Base-by-base conservation (phyloP, 2,888 invertebrate species). In the Stenotaenia linearis region DNA sequence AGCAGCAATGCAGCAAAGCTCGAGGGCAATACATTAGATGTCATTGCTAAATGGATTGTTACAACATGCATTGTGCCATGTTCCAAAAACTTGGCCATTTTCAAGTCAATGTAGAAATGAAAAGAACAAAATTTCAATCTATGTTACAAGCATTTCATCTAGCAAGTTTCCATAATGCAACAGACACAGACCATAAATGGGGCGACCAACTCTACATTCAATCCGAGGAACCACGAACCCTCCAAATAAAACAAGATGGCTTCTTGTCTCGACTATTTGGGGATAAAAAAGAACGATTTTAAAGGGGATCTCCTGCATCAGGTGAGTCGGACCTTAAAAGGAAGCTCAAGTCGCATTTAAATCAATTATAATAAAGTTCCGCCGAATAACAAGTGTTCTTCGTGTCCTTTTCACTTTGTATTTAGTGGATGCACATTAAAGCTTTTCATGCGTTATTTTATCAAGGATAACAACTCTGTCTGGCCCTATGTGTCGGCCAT, bases 341-440 rank as follows among this genome's bases (percentile, higher is more conserved):
- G 15, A 69, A 28, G n/a, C 12, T 1, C n/a, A 6, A 28, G 69
- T 12, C n/a, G 69, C 28, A 25, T 69, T 69, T 23, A 69, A 69
- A 69, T 69, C 69, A 69, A 69, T 69, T 69, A 28, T 4, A 12
- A n/a, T 1, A 10, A n/a, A 69, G n/a, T 4, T 25, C 12, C 28
- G 6, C 15, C 25, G 69, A 69, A 69, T 69, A 69, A 69, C 69
- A 69, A 69, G 69, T 15, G 45, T 18, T n/a, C 3, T 5, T 45
- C 7, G n/a, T 69, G 69, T 69, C 69, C 28, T 69, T 69, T 69
- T 69, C 69, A 69, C 69, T 69, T 69, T 69, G 69, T 69, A 69
- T 69, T 69, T 69, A 69, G 69, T 69, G 69, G 69, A 28, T 23
- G 15, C 25, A 69, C 69, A 69, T 69, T 69, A 69, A 69, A 69